Base-by-base conservation (phyloP, 2,797 vertebrate species). In the Leptatherina wallacei region DNA sequence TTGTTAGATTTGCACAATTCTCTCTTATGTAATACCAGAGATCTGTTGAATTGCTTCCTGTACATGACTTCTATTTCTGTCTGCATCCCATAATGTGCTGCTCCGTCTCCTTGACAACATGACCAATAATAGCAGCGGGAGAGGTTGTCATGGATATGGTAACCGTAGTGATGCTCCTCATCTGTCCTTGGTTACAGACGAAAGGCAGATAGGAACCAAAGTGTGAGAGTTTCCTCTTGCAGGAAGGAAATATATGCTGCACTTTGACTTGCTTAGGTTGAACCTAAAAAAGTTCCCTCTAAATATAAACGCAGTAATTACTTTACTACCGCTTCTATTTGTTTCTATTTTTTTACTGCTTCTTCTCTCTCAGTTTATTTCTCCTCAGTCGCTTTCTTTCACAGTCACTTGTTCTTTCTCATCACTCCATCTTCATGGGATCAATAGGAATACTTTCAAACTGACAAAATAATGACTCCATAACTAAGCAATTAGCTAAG, bases 81-180 rank as follows among this genome's bases (percentile, higher is more conserved):
- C 84, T 8, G 44, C 86, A 93, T 90, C 91, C 89, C 90, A 92
- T 93, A 91, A 92, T 92, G 77, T 74, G 81, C 81, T n/a, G 83
- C 83, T 86, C 84, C 73, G 85, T 92, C 84, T 90, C 90, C 91
- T 87, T 88, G 90, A 90, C 89, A 59, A 91, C 90, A 86, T 84
- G 75, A 75, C 90, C 91, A 89, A 91, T 92, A 91, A 91, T 91
- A 91, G 91, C 90, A 89, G 83, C 72, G 27, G 78, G 78, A 82
- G 83, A 89, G 90, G 93, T 95, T 95, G 94, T 94, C 94, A 95
- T 94, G 93, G 93, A 92, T 93, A 94, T 94, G 90, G 93, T 94
- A 92, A 91, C 94, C 91, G 89, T 94, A 92, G 93, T 78, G 90
- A 94, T 94, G 88, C 86, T 88, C 89, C 89, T 91, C 86, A 86